Base-by-base conservation (phyloP, 1,140 invertebrate genomes). In the Ceratoteleas bidentatus region DNA sequence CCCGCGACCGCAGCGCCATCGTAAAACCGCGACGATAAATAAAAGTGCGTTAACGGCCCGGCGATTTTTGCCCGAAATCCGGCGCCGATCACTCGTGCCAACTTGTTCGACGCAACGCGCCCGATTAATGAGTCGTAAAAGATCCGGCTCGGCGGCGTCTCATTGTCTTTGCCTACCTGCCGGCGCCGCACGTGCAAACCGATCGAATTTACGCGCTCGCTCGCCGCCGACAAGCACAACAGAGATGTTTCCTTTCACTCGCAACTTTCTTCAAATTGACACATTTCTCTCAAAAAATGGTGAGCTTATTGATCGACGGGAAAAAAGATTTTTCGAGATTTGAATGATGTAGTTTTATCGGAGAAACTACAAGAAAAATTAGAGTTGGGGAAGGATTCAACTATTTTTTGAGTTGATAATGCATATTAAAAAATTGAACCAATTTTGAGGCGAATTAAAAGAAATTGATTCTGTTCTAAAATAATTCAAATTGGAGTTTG, bases 71-170 rank as follows among this genome's bases (percentile, higher is more conserved):
- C 6, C 10, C 7, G 36, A 40, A 40, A 40, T 9, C 36, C 1
- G 2, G 36, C 36, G 36, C 36, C 36, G 69, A 74, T 80, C 77
- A 80, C 62, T 74, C 69, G 62, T 80, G 69, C 49, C 69, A 80
- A 80, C 69, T 80, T 74, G 74, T 74, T 69, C 68, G 74, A 62
- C 64, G 64, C 66, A 74, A 80, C 61, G 68, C 49, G 69, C 69
- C 47, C 62, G 77, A 80, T 80, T 80, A 74, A 80, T 74, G 69
- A 80, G 69, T 80, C 77, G 77, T 80, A 80, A 80, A 80, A 80
- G 77, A 50, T 80, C 68, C 43, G n/a, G 10, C 7, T 56, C 64
- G 77, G 54, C 77, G 70, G 52, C 77, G 77, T 80, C 62, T 80
- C 62, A 80, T 80, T 80, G 77, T 80, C 77, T 80, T 80, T 69